Percentiles rank a stretch among this genome's conserved stretches.
Evolutionary conservation across 2,797 vertebrate genomes (phyloP).

Genomic region (Tenualosa ilisha): DNA sequence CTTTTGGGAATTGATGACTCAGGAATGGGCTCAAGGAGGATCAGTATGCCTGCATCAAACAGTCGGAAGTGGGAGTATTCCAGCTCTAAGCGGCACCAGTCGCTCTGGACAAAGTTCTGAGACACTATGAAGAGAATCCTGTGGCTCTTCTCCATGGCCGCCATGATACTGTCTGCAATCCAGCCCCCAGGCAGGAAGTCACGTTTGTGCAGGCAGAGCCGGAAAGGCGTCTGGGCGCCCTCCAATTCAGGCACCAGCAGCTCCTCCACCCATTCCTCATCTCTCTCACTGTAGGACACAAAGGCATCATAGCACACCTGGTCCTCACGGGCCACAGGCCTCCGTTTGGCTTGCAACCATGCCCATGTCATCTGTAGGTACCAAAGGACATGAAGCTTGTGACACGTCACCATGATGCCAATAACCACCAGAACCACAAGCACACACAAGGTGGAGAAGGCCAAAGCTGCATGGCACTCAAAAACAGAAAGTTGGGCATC

Average conservation of each 20-base stretch:
- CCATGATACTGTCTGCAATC: conserved; percentile 85
- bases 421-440: conserved; percentile 57
- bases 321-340: conserved; percentile 54
- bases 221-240: conserved; percentile 67
- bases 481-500: conserved; percentile 54
- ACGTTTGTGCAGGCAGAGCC: conserved; percentile 79
- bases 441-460: conserved; percentile 61
- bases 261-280: conserved; percentile 80
- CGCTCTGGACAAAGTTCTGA: conserved; percentile 79
- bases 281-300: conserved; percentile 79
- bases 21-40: conserved; percentile 78
- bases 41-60: conserved; percentile 74
- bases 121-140: conserved; percentile 82
- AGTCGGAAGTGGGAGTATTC: conserved; percentile 85
- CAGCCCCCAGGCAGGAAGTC: conserved; percentile 83
- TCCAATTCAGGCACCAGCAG: conserved; percentile 77
- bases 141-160: conserved; percentile 80
- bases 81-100: conserved; percentile 85
- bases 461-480: conserved; percentile 67
- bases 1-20: conserved; percentile 75
- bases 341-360: conserved; percentile 78
- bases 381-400: conserved; percentile 73
- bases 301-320: conserved; percentile 68
- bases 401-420: conserved; percentile 48
- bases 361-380: conserved; percentile 80